A percentile compares a stretch with the other conserved stretches of the same genome.
These are phyloP conservation scores for Drosophila sp. DNA, from an alignment of 1,140 invertebrate genomes.

Conservation along the genomic window DNA sequence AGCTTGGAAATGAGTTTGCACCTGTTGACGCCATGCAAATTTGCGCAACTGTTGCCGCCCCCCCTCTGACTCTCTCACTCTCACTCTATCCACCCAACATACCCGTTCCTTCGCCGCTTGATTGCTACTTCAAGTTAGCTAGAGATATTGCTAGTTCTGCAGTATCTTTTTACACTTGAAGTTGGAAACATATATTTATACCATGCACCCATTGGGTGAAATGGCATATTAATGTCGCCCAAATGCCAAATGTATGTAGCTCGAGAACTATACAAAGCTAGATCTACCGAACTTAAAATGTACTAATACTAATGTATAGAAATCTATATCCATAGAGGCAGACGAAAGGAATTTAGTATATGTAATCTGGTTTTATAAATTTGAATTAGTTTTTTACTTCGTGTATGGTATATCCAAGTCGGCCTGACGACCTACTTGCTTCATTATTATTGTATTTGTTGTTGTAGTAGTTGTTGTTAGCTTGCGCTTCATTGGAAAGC, in stretches of 20 bases:
- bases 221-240: too few species aligned
- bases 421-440: too few species aligned
- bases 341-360: too few species aligned
- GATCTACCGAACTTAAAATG: too few species aligned
- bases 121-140: neutral
- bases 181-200: conserved; percentile 17
- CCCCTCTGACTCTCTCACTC: neutral
- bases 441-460: neutral
- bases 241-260: too few species aligned
- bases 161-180: conserved; percentile 49
- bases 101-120: neutral
- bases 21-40: conserved; percentile 74
- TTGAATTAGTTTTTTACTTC: too few species aligned
- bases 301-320: too few species aligned
- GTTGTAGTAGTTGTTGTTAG: conserved; percentile 1
- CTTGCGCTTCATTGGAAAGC: conserved; percentile 29
- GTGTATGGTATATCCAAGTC: too few species aligned
- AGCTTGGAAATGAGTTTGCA: conserved; percentile 55
- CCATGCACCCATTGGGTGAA: too few species aligned
- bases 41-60: conserved; percentile 66
- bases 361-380: too few species aligned
- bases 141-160: conserved; percentile 28
- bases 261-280: too few species aligned
- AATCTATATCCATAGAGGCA: too few species aligned
- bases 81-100: neutral